Conservation (phyloP, 2,888 invertebrate species). For the Nemurella pictetii region DNA sequence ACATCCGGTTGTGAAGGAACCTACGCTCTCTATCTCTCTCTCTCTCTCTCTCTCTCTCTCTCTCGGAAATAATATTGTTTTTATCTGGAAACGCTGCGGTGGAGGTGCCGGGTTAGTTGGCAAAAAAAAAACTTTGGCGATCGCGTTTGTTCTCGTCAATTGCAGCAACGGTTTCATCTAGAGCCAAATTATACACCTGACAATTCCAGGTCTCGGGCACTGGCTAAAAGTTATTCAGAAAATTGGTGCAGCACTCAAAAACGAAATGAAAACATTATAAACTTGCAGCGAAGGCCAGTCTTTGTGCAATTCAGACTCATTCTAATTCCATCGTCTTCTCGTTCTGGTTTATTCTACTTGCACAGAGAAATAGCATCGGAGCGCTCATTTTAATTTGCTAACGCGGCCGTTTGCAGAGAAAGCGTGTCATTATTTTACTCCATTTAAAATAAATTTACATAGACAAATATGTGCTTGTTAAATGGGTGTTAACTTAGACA, state of each 20-base stretch:
- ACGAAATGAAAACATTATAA: not conserved
- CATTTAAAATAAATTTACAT: conserved; percentile 35
- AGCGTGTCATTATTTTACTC: conserved; percentile 7
- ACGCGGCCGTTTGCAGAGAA: conserved; percentile 9
- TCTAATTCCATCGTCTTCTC: not conserved
- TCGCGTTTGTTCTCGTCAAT: too few relatives aligned
- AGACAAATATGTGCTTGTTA: conserved; percentile 26
- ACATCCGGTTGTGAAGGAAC: not conserved
- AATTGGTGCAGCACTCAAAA: not conserved
- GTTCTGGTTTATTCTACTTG: not conserved
- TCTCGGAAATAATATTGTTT: too few relatives aligned
- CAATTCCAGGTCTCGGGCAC: not conserved
- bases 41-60: too few relatives aligned
- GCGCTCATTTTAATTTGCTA: not conserved
- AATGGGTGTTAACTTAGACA: conserved; percentile 29
- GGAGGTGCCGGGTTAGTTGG: not conserved
- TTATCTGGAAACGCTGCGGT: too few relatives aligned
- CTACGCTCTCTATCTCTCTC: too few relatives aligned
- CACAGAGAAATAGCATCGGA: not conserved
- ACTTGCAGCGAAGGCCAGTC: not conserved
- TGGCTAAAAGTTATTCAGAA: not conserved
- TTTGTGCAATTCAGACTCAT: not conserved
- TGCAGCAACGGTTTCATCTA: not conserved
- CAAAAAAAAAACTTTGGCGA: too few relatives aligned
- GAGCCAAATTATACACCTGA: not conserved